phyloP scores from a whole-genome alignment of 2,797 vertebrate species.

The Amblyopsis hoosieri region DNA sequence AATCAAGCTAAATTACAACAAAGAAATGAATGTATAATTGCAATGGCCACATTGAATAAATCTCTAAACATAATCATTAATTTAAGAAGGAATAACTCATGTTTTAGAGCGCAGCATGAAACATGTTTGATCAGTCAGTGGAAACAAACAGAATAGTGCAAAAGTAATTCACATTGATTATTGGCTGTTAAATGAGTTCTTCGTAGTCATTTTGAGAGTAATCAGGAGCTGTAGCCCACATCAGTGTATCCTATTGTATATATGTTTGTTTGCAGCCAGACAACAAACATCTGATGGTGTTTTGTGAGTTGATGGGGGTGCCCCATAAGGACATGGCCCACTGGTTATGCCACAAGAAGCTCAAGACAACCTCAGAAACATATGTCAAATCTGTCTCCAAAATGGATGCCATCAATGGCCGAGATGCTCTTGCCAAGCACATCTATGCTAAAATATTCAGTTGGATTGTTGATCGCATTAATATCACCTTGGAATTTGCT shows the following conservation, averaged over 20 bases:
- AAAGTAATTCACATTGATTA: no score
- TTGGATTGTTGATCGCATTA: constrained; percentile 90
- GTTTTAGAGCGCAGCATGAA: no score
- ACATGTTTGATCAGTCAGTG: no score
- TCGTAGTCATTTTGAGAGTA: background rate
- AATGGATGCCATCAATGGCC: constrained; percentile 85
- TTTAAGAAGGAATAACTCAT: no score
- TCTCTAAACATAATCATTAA: no score
- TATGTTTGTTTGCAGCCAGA: constrained; percentile 80
- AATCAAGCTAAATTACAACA: no score
- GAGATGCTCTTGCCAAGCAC: constrained; percentile 93
- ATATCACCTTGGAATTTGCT: constrained; percentile 84
- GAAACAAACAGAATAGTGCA: no score
- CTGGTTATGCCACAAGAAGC: constrained; percentile 94
- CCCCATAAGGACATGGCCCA: constrained; percentile 90
- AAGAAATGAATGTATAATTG: no score
- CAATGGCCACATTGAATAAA: no score
- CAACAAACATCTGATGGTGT: constrained; percentile 83
- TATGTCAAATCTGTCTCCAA: constrained; percentile 89
- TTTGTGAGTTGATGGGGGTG: constrained; percentile 93
- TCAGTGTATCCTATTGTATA: constrained; percentile 13
- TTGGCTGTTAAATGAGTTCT: background rate
- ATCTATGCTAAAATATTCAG: constrained; percentile 91
- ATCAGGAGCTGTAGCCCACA: background rate
- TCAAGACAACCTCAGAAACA: constrained; percentile 89